Evolutionary conservation across 1,140 invertebrate genomes (phyloP).

Genomic region (Trissolcus basalis): DNA sequence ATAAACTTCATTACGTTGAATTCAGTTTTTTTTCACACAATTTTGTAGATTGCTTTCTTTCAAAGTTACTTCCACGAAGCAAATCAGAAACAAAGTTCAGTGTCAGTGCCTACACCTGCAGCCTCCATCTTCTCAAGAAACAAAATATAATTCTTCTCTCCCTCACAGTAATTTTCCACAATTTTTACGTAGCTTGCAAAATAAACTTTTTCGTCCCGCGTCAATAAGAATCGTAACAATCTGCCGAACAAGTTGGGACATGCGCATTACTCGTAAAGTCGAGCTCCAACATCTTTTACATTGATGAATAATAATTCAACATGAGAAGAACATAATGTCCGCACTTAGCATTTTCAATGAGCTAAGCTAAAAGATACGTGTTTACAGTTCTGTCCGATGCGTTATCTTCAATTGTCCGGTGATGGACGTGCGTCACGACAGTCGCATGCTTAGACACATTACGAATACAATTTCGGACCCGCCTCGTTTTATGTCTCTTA

Average conservation of each 20-base stretch:
- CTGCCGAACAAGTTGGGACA: background rate
- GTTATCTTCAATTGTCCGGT: slow-evolving; percentile 45
- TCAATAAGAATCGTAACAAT: too few relatives aligned
- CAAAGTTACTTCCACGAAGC: slow-evolving; percentile 28
- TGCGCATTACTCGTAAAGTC: background rate
- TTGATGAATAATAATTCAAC: slow-evolving; percentile 17
- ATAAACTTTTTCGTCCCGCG: too few relatives aligned
- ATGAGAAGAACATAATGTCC: slow-evolving; percentile 23
- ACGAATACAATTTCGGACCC: slow-evolving; percentile 48
- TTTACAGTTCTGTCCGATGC: slow-evolving; percentile 27
- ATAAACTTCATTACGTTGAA: slow-evolving; percentile 42
- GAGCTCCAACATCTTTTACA: background rate
- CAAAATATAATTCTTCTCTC: background rate
- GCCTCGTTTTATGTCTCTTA: slow-evolving; percentile 53
- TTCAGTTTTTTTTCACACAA: slow-evolving; percentile 32
- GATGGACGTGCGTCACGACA: slow-evolving; percentile 47
- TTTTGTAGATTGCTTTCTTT: slow-evolving; percentile 47
- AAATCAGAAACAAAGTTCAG: slow-evolving; percentile 42
- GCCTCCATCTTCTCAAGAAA: slow-evolving; percentile 14
- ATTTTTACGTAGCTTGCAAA: too few relatives aligned
- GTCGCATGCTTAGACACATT: slow-evolving; percentile 46
- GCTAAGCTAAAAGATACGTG: slow-evolving; percentile 24
- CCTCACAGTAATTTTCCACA: too few relatives aligned
- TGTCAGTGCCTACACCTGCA: slow-evolving; percentile 39
- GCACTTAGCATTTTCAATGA: slow-evolving; percentile 35